Base-by-base conservation (phyloP, 1,140 invertebrate species). In the Monochamus saltuarius region DNA sequence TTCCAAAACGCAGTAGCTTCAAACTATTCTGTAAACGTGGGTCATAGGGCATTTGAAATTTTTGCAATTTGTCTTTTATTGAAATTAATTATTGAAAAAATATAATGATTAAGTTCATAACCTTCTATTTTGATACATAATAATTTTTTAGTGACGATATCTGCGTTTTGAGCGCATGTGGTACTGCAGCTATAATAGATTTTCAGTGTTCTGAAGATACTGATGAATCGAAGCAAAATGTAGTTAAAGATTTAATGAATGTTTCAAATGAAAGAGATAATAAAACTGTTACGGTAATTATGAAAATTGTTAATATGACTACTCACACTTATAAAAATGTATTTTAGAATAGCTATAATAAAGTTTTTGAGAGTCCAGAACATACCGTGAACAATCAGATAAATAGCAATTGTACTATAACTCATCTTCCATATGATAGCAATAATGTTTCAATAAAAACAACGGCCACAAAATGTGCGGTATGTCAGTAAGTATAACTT, bases 151-250 rank as follows among this genome's bases (percentile, higher is more conserved):
- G 94, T 70, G 96, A 98, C 72, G 95, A 98, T 71, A 90, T 98
- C 0, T 96, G 94, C 72, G 88, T 99, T 0, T 73, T 99, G 38
- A 97, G 93, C 64, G 95, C 93, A 0, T 89, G 85, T 22, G 96
- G 96, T 0, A 99, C 96, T 0, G 96, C 95, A 2, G 95, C 94
- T 0, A 84, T 94, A 7, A 88, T 95, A 14, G 85, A 84, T 71
- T 80, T 85, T 67, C 79, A 81, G 8, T 81, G 80, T 51, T 71
- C 76, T 16, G 53, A 66, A 11, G 70, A 66, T 50, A 47, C 62
- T 49, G 46, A 54, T 6, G 69, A 71, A 42, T 46, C 34, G 10
- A 55, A 43, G n/a, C 53, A 55, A 43, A 55, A 55, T 45, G 11
- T 39, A 11, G 13, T 10, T 17, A 11, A 17, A 53, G 35, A 38